phyloP scores from a whole-genome alignment of 2,888 invertebrate genomes.

The Ophion obscuratus region DNA sequence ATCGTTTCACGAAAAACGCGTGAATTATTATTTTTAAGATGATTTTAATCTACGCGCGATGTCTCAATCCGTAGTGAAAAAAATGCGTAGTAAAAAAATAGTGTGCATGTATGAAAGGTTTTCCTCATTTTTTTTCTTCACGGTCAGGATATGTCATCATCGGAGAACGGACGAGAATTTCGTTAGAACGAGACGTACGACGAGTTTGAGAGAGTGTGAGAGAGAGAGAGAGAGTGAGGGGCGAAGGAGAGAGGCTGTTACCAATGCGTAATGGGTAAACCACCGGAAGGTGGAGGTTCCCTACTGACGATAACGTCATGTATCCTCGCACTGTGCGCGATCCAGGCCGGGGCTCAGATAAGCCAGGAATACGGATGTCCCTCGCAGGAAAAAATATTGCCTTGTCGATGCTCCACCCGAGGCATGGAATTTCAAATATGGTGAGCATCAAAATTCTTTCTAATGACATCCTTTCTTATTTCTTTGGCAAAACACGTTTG shows the following conservation, averaged over 20 bases:
- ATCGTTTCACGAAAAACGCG: slow-evolving; percentile 17
- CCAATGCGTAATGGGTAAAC: slow-evolving; percentile 81
- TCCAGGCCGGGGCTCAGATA: slow-evolving; percentile 72
- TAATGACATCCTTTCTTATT: neutral
- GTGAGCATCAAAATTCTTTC: slow-evolving; percentile 83
- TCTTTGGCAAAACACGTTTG: neutral
- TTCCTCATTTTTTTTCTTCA: slow-evolving; percentile 26
- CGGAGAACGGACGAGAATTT: slow-evolving; percentile 35
- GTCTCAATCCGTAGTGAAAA: neutral
- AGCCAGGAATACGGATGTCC: slow-evolving; percentile 87
- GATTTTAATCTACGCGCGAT: neutral
- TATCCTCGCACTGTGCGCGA: slow-evolving; percentile 67
- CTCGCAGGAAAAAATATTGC: slow-evolving; percentile 90
- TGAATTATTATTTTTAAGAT: neutral
- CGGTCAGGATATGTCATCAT: slow-evolving; percentile 61
- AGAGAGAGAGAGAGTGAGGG: neutral
- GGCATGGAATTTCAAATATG: slow-evolving; percentile 94
- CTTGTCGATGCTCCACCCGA: slow-evolving; percentile 92
- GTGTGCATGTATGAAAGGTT: neutral
- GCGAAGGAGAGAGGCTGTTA: slow-evolving; percentile 62
- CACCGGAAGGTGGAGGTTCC: slow-evolving; percentile 78
- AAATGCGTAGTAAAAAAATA: neutral
- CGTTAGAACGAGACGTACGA: slow-evolving; percentile 9
- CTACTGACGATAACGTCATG: slow-evolving; percentile 66
- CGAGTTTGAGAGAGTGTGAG: neutral